Evolutionary conservation across 35 echinoderm and acorn worm species (phyloP).

Genomic region (Ptychodera flava): DNA sequence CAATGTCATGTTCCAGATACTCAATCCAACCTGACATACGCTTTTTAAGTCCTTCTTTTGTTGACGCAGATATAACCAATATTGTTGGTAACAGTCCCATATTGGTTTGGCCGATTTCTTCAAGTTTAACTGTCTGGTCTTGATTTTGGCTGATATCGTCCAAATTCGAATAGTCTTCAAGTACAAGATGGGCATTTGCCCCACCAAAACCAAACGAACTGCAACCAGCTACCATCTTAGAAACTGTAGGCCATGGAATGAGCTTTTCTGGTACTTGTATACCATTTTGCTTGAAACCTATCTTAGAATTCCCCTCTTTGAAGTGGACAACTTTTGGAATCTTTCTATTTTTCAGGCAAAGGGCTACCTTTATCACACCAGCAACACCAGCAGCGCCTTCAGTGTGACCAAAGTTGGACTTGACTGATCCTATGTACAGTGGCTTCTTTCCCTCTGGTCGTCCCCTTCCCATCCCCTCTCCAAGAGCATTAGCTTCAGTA

Average conservation of each 20-base stretch:
- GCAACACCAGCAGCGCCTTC: conserved; percentile 67
- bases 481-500: conserved; percentile 34
- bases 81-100: conserved; percentile 51
- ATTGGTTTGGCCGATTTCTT: conserved; percentile 14
- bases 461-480: conserved; percentile 23
- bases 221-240: conserved; percentile 64
- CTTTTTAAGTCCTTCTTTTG: conserved; percentile 65
- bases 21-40: conserved; percentile 66
- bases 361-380: conserved; percentile 51
- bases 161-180: conserved; percentile 26
- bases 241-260: conserved; percentile 76
- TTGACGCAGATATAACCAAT: conserved; percentile 75
- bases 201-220: conserved; percentile 98
- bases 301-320: conserved; percentile 73
- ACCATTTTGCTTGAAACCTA: conserved; percentile 67
- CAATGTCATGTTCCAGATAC: conserved; percentile 63
- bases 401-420: conserved; percentile 74
- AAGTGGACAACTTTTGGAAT: conserved; percentile 96
- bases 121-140: background rate
- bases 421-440: conserved; percentile 64
- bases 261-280: conserved; percentile 75
- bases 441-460: conserved; percentile 22
- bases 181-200: conserved; percentile 87
- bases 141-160: background rate
- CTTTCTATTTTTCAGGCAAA: conserved; percentile 62